Conservation (phyloP, 2,888 invertebrate genomes). For the Galeruca laticollis region DNA sequence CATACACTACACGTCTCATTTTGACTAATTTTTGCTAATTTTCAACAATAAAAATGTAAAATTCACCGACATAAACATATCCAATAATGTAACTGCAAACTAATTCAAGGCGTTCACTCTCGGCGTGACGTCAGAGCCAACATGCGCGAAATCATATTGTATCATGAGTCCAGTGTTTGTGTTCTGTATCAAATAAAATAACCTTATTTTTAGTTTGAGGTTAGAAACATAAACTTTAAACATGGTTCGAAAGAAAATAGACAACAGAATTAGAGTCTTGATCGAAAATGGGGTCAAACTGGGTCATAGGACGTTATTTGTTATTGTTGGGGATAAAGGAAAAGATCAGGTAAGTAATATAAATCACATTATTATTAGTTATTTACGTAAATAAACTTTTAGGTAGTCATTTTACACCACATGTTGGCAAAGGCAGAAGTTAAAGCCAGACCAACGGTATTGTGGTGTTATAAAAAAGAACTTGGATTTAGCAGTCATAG, state of each 20-base stretch:
- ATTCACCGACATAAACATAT: too few species aligned
- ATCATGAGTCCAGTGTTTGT: too few species aligned
- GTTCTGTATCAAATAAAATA: background rate
- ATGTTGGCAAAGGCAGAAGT: slow-evolving; percentile 96
- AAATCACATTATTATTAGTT: background rate
- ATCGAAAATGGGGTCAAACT: slow-evolving; percentile 96
- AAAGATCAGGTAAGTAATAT: slow-evolving; percentile 84
- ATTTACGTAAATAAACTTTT: slow-evolving; percentile 35
- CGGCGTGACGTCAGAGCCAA: too few species aligned
- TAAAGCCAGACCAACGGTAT: slow-evolving; percentile 91
- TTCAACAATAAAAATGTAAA: too few species aligned
- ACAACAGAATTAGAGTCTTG: slow-evolving; percentile 93
- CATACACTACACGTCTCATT: too few species aligned
- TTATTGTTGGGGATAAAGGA: slow-evolving; percentile 95
- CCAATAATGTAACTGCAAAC: too few species aligned
- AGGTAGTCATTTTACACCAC: slow-evolving; percentile 97
- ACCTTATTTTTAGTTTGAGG: slow-evolving; percentile 19
- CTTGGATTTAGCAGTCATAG: slow-evolving; percentile 79
- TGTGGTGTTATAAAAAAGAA: slow-evolving; percentile 98
- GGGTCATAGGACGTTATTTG: slow-evolving; percentile 93
- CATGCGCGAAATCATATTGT: too few species aligned
- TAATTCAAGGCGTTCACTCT: too few species aligned
- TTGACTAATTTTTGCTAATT: too few species aligned
- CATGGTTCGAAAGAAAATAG: slow-evolving; percentile 95
- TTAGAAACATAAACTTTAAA: slow-evolving; percentile 19